These are phyloP conservation scores for Microctenopoma lineatum DNA, from an alignment of 2,797 vertebrate genomes.

Conservation along the genomic window DNA sequence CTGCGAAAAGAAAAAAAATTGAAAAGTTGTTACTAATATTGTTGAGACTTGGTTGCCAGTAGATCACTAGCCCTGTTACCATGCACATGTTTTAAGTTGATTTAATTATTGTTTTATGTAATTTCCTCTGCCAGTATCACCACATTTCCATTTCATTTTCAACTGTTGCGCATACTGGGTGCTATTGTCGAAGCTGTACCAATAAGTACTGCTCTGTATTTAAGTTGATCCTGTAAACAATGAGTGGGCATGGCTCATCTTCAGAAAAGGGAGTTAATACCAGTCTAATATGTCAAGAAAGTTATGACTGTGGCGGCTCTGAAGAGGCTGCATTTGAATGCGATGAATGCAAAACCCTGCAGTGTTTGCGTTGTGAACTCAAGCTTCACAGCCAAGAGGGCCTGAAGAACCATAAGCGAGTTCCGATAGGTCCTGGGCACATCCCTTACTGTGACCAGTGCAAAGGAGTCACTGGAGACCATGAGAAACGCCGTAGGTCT, in stretches of 20 bases:
- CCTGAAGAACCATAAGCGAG: slow-evolving; percentile 90
- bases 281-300: slow-evolving; percentile 92
- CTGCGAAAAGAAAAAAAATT: slow-evolving; percentile 1
- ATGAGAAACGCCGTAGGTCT: slow-evolving; percentile 84
- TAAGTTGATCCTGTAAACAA: slow-evolving; percentile 72
- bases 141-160: slow-evolving; percentile 16
- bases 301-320: slow-evolving; percentile 92
- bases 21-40: slow-evolving; percentile 7
- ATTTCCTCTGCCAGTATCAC: slow-evolving; percentile 40
- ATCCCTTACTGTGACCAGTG: slow-evolving; percentile 94
- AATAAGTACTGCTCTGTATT: slow-evolving; percentile 49
- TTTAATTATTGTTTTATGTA: slow-evolving; percentile 2
- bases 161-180: slow-evolving; percentile 36
- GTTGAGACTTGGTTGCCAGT: slow-evolving; percentile 1
- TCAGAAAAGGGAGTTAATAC: slow-evolving; percentile 90
- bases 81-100: slow-evolving; percentile 62
- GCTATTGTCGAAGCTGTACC: slow-evolving; percentile 52
- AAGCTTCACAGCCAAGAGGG: slow-evolving; percentile 92
- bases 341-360: slow-evolving; percentile 92
- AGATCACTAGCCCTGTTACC: slow-evolving; percentile 21
- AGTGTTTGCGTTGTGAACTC: slow-evolving; percentile 92
- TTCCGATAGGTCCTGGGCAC: slow-evolving; percentile 89
- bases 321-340: slow-evolving; percentile 95
- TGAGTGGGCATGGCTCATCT: slow-evolving; percentile 90
- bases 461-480: slow-evolving; percentile 86